Conservation (phyloP, 2,888 invertebrate species). For the Dolichomitus sp. region DNA sequence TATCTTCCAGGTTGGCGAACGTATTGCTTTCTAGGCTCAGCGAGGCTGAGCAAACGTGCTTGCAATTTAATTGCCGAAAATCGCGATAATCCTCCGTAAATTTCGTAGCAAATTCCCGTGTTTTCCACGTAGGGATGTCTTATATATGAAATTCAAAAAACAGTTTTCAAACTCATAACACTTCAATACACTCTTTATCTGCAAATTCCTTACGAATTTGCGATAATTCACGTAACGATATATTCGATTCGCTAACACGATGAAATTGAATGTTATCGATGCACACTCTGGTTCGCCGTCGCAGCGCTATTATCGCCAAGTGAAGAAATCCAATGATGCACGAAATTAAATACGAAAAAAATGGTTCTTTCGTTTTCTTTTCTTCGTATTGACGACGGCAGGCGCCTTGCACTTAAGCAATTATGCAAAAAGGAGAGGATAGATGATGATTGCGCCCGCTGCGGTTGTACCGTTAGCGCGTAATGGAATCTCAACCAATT, state of each 20-base stretch:
- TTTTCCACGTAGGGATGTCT: neutral
- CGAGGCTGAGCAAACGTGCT: conserved; percentile 9
- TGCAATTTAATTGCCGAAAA: neutral
- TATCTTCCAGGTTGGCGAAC: conserved; percentile 67
- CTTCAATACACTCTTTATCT: neutral
- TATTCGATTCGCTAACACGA: neutral
- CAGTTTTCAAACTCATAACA: neutral
- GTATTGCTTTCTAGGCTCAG: conserved; percentile 12
- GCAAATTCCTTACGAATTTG: neutral
- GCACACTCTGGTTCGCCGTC: neutral
- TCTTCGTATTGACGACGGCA: neutral
- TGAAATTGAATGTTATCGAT: neutral
- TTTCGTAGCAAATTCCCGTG: neutral
- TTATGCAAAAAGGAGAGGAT: conserved; percentile 40
- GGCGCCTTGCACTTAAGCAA: conserved; percentile 37
- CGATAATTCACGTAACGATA: neutral
- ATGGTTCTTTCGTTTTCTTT: neutral
- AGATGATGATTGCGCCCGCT: conserved; percentile 52
- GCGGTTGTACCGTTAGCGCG: conserved; percentile 55
- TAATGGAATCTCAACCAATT: conserved; percentile 85
- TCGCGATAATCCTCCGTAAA: neutral
- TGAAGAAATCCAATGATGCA: neutral
- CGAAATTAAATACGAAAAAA: neutral
- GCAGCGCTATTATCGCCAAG: neutral
- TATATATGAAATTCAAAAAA: neutral